Evolutionary conservation across 1,140 invertebrate genomes (phyloP).

Genomic region (Trichogramma pretiosum): DNA sequence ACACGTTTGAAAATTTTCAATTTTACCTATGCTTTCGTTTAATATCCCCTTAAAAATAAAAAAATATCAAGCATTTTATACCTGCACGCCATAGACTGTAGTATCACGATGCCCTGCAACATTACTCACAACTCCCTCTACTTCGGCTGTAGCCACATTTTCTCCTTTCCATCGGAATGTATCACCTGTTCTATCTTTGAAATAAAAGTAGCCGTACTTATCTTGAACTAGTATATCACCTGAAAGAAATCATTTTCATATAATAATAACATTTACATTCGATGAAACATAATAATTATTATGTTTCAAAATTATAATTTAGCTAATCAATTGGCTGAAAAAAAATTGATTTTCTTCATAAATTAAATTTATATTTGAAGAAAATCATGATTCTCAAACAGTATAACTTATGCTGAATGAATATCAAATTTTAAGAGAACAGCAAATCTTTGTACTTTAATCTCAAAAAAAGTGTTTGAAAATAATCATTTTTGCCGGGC

Average conservation of each 20-base stretch:
- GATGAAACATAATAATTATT: not conserved
- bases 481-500: not conserved
- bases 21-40: not conserved
- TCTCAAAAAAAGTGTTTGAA: too few species aligned
- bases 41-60: too few species aligned
- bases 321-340: too few species aligned
- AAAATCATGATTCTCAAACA: not conserved
- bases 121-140: slow-evolving; percentile 63
- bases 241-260: slow-evolving; percentile 29
- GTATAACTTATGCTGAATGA: too few species aligned
- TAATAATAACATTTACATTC: not conserved
- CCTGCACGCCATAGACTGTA: slow-evolving; percentile 61
- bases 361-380: too few species aligned
- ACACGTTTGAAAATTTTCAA: too few species aligned
- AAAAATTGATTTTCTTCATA: too few species aligned
- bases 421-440: too few species aligned
- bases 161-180: slow-evolving; percentile 70
- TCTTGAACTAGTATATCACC: slow-evolving; percentile 68
- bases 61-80: too few species aligned
- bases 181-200: slow-evolving; percentile 66
- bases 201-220: slow-evolving; percentile 65
- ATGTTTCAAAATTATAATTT: not conserved
- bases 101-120: slow-evolving; percentile 46
- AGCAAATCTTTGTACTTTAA: too few species aligned
- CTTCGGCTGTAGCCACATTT: slow-evolving; percentile 73